phyloP scores from a whole-genome alignment of 2,888 invertebrate genomes.

The Harpagoxenus sublaevis region DNA sequence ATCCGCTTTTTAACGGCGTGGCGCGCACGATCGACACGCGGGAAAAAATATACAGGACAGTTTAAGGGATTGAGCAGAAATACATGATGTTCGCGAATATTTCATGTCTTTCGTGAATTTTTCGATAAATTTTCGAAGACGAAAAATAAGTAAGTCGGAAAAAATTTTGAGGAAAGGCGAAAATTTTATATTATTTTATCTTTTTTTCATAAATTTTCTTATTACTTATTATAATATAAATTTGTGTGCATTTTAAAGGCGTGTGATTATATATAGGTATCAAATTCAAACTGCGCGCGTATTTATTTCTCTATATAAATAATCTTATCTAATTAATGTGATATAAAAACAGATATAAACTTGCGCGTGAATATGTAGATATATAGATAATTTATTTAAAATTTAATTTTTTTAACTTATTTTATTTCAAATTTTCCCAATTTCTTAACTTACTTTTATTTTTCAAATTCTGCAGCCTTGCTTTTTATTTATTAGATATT shows the following conservation, averaged over 20 bases:
- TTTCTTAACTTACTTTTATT: no score
- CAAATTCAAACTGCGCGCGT: not conserved
- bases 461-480: not conserved
- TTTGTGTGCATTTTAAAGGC: not conserved
- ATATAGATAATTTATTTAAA: no score
- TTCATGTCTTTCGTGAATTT: not conserved
- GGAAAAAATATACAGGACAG: slow-evolving; percentile 11
- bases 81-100: not conserved
- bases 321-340: no score
- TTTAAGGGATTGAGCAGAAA: slow-evolving; percentile 1
- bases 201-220: not conserved
- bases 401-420: no score
- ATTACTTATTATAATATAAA: not conserved
- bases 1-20: not conserved
- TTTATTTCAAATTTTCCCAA: no score
- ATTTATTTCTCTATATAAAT: not conserved
- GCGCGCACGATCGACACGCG: not conserved
- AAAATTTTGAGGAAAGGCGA: not conserved
- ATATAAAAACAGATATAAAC: no score
- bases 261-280: not conserved
- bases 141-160: not conserved
- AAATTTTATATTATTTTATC: not conserved
- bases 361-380: no score
- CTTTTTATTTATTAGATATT: slow-evolving; percentile 5
- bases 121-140: not conserved